Conservation (phyloP, 2,113 vertebrate genomes). For the Coptodon bakossiorum region DNA sequence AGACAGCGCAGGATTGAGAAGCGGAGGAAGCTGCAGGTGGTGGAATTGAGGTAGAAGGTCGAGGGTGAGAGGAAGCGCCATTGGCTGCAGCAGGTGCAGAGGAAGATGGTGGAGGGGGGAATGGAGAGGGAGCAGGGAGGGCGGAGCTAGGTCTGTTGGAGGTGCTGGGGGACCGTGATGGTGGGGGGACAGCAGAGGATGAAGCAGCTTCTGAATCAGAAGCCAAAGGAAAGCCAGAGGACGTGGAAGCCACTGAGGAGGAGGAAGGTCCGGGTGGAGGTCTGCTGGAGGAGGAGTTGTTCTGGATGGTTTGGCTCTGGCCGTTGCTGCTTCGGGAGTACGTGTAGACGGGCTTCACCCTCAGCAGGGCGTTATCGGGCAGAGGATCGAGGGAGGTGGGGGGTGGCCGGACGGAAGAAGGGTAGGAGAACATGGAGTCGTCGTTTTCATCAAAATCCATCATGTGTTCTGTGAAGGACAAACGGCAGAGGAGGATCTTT, state of each 20-base stretch:
- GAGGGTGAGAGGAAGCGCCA: background rate
- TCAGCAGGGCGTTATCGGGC: background rate
- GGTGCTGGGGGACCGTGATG: background rate
- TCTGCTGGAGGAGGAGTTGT: background rate
- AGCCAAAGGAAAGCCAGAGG: background rate
- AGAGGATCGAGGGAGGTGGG: conserved; percentile 20
- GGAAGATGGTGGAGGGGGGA: background rate
- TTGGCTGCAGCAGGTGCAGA: background rate
- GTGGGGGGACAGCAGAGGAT: background rate
- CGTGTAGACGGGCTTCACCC: conserved; percentile 35
- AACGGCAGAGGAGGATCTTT: background rate
- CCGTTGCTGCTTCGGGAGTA: conserved; percentile 46
- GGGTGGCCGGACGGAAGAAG: background rate
- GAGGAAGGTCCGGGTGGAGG: background rate
- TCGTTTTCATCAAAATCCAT: conserved; percentile 37
- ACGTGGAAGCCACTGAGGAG: background rate
- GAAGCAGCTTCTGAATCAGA: background rate
- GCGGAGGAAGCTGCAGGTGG: background rate
- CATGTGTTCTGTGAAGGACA: background rate
- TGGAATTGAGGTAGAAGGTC: background rate
- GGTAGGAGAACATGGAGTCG: conserved; percentile 4
- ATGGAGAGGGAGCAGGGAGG: background rate
- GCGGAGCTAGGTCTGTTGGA: background rate
- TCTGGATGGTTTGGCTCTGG: background rate
- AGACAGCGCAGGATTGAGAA: background rate